Base-by-base conservation (phyloP, 2,888 invertebrate species). In the Halictus ligatus region DNA sequence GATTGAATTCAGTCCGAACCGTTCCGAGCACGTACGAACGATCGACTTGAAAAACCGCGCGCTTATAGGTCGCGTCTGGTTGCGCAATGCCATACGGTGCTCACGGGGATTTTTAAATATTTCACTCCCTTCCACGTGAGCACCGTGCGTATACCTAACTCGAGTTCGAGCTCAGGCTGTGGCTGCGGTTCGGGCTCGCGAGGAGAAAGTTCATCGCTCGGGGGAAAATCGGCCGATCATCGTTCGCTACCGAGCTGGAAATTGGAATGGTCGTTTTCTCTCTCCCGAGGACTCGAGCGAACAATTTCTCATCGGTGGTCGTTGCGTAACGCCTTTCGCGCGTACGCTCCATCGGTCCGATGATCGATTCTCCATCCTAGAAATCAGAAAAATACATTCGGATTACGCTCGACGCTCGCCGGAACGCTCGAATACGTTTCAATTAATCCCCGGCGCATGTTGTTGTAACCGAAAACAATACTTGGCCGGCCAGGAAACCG, bases 121-220 rank as follows among this genome's bases (percentile, higher is more conserved):
- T 85, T 91, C 81, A 60, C 73, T 83, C 82, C 43, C 73, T 60
- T 73, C 69, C 75, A 43, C 40, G 60, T 40, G 75, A n/a, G 5
- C 73, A 8, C 18, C 64, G 29, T 18, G 43, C 21, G 35, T 21
- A 43, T 43, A 43, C 77, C 72, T 80, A 21, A 40, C n/a, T 18
- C 25, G 75, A 29, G 75, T 43, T 46, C 58, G 46, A 50, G 78
- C 78, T 48, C 78, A 84, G 2, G 29, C 35, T 35, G 3, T 4
- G 35, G 35, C 35, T 35, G 35, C 35, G 35, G 35, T 2, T 35
- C 35, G 87, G 2, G 29, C 64, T 78, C 77, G 77, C 77, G 78
- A 86, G 78, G 91, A 90, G 90, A 90, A 90, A 90, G 90, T 90
- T 90, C 78, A 75, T 73, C 86, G 88, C 75, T 91, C 80, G 81